These are phyloP conservation scores for Vanacampus margaritifer DNA, from an alignment of 2,113 vertebrate species.

Conservation along the genomic window DNA sequence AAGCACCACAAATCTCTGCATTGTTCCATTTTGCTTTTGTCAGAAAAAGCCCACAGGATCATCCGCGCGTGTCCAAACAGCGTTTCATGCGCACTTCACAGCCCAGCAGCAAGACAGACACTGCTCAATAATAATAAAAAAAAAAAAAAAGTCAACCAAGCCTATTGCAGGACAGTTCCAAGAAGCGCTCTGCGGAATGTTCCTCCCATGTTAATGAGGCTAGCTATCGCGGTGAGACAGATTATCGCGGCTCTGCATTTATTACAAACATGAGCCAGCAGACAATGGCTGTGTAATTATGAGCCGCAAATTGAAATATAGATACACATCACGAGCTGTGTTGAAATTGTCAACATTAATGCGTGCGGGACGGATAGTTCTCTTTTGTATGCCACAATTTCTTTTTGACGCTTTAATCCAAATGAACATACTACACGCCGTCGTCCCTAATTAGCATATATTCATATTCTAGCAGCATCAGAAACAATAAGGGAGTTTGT, in stretches of 20 bases:
- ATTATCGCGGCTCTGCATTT: constrained; percentile 8
- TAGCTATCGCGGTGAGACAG: constrained; percentile 3
- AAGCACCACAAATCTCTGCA: background rate
- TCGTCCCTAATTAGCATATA: background rate
- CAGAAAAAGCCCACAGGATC: background rate
- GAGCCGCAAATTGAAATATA: constrained; percentile 7
- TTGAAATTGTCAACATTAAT: background rate
- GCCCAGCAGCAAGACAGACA: background rate
- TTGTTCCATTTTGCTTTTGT: background rate
- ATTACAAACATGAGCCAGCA: constrained; percentile 7
- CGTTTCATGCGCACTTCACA: background rate
- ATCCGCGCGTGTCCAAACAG: background rate
- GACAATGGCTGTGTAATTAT: constrained; percentile 9
- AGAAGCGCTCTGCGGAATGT: background rate
- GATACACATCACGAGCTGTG: constrained; percentile 7
- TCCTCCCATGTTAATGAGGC: background rate
- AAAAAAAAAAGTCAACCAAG: background rate
- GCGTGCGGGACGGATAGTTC: background rate
- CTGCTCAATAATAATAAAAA: background rate
- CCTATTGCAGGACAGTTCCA: background rate
- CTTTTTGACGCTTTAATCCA: background rate
- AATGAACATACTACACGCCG: background rate
- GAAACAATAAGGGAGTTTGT: background rate
- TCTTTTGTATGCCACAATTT: background rate
- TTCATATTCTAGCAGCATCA: background rate